These are phyloP conservation scores for Cyclophora punctaria DNA, from an alignment of 2,888 invertebrate genomes.

Conservation along the genomic window DNA sequence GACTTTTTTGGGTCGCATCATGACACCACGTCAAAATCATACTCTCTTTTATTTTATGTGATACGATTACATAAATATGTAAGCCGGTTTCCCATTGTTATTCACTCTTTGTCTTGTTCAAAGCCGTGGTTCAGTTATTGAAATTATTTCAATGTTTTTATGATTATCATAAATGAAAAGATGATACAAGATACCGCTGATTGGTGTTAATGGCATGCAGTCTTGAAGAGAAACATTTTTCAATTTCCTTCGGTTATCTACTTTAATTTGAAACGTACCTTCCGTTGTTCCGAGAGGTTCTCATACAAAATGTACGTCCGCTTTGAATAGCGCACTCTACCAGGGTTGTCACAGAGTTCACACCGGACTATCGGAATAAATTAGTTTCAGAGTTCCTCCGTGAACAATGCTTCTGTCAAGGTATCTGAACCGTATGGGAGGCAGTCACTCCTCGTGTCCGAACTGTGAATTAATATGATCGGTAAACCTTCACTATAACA, in stretches of 20 bases:
- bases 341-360: conserved; percentile 13
- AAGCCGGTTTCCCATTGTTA: too few relatives aligned
- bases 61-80: conserved; percentile 17
- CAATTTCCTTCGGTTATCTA: conserved; percentile 8
- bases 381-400: conserved; percentile 56
- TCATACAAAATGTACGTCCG: conserved; percentile 11
- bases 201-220: too few relatives aligned
- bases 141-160: too few relatives aligned
- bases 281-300: conserved; percentile 13
- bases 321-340: conserved; percentile 6
- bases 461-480: too few relatives aligned
- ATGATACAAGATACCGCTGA: too few relatives aligned
- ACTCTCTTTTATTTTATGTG: conserved; percentile 21
- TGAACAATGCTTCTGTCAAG: conserved; percentile 64
- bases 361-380: conserved; percentile 52
- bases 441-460: too few relatives aligned
- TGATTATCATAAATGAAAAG: too few relatives aligned
- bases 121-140: too few relatives aligned
- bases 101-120: too few relatives aligned
- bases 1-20: conserved; percentile 21
- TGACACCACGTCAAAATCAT: conserved; percentile 20
- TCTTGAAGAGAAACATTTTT: conserved; percentile 1
- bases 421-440: conserved; percentile 23
- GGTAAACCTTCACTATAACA: too few relatives aligned
- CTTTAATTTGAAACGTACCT: conserved; percentile 14